Evolutionary conservation across 2,797 vertebrate genomes (phyloP).

Genomic region (Rhinoraja longicauda): DNA sequence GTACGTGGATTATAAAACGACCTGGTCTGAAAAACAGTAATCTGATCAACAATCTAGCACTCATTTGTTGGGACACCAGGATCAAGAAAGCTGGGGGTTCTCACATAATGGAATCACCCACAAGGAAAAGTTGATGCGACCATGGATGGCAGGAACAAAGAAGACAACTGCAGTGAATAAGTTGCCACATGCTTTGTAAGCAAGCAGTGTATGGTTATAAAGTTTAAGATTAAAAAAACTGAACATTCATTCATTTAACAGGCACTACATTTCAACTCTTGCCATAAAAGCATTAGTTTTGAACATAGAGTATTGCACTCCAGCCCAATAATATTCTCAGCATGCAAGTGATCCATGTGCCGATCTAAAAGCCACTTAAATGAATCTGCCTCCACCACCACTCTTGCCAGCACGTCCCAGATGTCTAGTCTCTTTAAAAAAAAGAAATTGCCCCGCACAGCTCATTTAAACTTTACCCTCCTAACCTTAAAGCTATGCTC

Average conservation of each 20-base stretch:
- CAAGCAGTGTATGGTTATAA: background rate
- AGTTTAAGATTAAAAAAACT: background rate
- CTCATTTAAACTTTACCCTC: too few species aligned
- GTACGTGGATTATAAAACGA: background rate
- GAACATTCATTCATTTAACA: background rate
- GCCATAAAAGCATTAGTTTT: background rate
- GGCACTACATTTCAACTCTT: background rate
- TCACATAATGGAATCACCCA: background rate
- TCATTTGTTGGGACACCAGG: background rate
- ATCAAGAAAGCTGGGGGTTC: background rate
- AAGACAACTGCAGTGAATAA: background rate
- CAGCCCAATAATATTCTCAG: too few species aligned
- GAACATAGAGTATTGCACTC: too few species aligned
- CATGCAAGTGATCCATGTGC: too few species aligned
- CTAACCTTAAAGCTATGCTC: too few species aligned
- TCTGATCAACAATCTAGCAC: background rate
- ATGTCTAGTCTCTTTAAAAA: too few species aligned
- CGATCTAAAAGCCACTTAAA: too few species aligned
- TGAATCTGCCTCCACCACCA: too few species aligned
- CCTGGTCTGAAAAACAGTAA: background rate
- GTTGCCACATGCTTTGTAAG: background rate
- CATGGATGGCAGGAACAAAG: background rate
- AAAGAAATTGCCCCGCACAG: too few species aligned
- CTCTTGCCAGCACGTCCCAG: too few species aligned
- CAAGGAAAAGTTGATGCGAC: background rate